Base-by-base conservation (phyloP, 2,888 invertebrate species). In the Chorisops tibialis region DNA sequence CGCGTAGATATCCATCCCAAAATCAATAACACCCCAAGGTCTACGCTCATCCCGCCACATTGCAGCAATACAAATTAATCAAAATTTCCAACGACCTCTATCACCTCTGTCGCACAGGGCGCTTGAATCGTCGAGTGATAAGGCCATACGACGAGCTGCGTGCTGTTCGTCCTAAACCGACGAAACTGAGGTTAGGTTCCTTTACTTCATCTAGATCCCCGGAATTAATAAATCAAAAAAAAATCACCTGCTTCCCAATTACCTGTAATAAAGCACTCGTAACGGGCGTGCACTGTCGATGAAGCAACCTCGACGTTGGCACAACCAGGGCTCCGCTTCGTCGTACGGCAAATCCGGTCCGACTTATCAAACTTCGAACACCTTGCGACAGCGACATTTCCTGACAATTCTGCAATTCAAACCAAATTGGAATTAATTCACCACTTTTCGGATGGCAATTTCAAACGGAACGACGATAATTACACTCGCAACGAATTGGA, bases 371-470 rank as follows among this genome's bases (percentile, higher is more conserved):
- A 38, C 70, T 72, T 67, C 76, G 77, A 64, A 71, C 73, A 68
- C 74, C 68, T 73, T 75, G 77, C 69, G 75, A 71, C 67, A 76
- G 70, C 70, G 75, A 75, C 76, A 77, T 77, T 62, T 41, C 45
- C 18, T 11, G 24, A 11, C 30, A 37, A n/a, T 14, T 56, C 56
- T 56, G 56, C 30, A 56, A 56, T 24, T 14, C 30, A n/a, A 43
- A 18, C 9, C 12, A 6, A 56, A 56, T 21, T 16, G 5, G 18
- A 9, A 7, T n/a, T 19, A 21, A 47, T 19, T 47, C 21, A 19
- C 5, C 21, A 7, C 9, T 41, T 14, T 41, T 41, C 21, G 18
- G 11, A 4, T 4, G 6, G 14, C 12, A 21, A 47, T 11, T 21
- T 47, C 21, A 16, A 11, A 16, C 21, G 18, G 19, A 16, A 21